phyloP scores from a whole-genome alignment of 2,797 vertebrate genomes.

The Sarcophilus harrisii region DNA sequence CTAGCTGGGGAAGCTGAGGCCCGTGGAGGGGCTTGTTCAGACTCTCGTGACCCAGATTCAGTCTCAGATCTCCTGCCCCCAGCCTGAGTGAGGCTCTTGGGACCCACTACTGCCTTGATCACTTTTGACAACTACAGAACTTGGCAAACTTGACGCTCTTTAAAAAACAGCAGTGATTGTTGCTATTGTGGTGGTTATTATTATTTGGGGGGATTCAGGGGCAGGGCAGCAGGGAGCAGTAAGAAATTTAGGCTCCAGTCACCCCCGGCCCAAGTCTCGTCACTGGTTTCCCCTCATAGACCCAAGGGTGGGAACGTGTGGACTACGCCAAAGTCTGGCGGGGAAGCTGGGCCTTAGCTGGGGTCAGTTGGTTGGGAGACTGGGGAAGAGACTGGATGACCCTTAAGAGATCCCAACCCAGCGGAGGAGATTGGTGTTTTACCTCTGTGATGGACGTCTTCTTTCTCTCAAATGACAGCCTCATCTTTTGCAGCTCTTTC shows the following conservation, averaged over 20 bases:
- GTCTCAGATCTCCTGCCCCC: not conserved
- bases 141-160: not conserved
- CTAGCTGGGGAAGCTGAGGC: not conserved
- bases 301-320: not conserved
- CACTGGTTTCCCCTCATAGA: not conserved
- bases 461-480: slow-evolving; percentile 76
- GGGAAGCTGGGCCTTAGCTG: not conserved
- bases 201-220: not conserved
- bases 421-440: not conserved
- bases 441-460: slow-evolving; percentile 78
- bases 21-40: not conserved
- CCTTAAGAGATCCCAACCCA: too few relatives aligned
- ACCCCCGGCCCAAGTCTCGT: not conserved
- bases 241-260: not conserved
- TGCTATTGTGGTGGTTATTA: not conserved
- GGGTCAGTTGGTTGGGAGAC: not conserved
- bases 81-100: not conserved
- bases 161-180: not conserved
- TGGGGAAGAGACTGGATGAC: not conserved
- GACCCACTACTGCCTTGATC: not conserved
- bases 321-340: not conserved
- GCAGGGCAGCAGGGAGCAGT: not conserved
- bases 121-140: not conserved
- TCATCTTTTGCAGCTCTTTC: slow-evolving; percentile 75
- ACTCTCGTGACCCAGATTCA: not conserved